Base-by-base conservation (phyloP, 2,113 vertebrate genomes). In the Pluvianellus socialis region DNA sequence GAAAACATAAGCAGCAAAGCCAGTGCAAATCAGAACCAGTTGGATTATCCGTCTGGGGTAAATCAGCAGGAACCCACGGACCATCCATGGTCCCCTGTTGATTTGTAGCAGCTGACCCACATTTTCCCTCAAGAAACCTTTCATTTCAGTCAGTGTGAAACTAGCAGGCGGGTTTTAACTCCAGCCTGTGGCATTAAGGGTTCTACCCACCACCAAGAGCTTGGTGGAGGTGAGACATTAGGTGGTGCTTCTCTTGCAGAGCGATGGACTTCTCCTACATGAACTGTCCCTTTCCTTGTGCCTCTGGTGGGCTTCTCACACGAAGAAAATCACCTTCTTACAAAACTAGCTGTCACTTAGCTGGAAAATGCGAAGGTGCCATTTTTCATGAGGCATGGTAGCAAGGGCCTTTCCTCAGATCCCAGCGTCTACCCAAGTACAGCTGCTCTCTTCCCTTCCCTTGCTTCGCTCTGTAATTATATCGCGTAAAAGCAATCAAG, bases 141-240 rank as follows among this genome's bases (percentile, higher is more conserved):
- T 58, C 7, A 81, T 65, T 80, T 68, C 49, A 73, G 59, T 23
- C 44, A 12, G 32, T 18, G n/a, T 63, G 74, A 53, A 67, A 53
- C 56, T 0, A 83, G 55, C 55, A 45, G 80, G 55, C 19, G 32
- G 35, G 38, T 28, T 53, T 56, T 62, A 30, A n/a, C 6, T 56
- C 45, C 27, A 8, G 1, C 0, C 1, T 2, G 12, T 32, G 63
- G 33, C 18, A 35, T 21, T 70, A 40, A 38, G 44, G 44, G 52
- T 23, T 71, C 40, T 66, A 20, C 19, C 53, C 21, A 47, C n/a
- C 20, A 44, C 21, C 38, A 14, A 12, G 50, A 35, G n/a, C 24
- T 50, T 26, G 61, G 7, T 4, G 21, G 72, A 75, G 32, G 66
- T 3, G 14, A 52, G 33, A 26, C 3, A 7, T 44, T 5, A n/a